These are phyloP conservation scores for Rhabdornis inornatus DNA, from an alignment of 2,113 vertebrate genomes.

Conservation along the genomic window DNA sequence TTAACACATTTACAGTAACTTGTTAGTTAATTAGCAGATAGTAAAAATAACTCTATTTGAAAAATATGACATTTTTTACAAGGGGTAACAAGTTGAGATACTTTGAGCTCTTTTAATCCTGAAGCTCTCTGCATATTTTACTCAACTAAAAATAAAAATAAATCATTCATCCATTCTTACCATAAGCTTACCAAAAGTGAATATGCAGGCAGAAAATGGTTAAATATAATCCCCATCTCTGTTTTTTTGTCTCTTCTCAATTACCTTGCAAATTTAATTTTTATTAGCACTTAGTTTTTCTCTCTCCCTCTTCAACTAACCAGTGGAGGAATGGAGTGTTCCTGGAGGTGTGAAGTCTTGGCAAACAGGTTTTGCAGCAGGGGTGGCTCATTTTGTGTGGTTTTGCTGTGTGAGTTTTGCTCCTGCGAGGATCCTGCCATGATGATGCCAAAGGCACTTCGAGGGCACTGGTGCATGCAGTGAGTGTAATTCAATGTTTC, in stretches of 20 bases:
- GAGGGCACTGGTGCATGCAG: neutral
- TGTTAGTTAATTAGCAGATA: neutral
- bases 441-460: neutral
- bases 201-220: neutral
- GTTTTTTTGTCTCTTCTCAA: neutral
- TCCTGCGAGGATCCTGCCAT: accelerated
- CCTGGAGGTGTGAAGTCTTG: neutral
- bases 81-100: neutral
- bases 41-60: neutral
- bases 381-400: neutral
- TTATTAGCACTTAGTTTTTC: neutral
- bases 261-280: neutral
- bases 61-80: neutral
- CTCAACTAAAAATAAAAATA: neutral
- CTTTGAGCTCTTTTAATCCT: neutral
- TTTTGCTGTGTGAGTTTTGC: neutral
- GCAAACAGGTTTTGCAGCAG: neutral
- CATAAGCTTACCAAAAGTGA: neutral
- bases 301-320: neutral
- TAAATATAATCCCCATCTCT: neutral
- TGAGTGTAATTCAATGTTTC: neutral
- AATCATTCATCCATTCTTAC: neutral
- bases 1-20: neutral
- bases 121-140: neutral
- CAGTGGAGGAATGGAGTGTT: neutral